Conservation (phyloP, 2,113 vertebrate genomes). For the Anarrhichthys ocellatus region DNA sequence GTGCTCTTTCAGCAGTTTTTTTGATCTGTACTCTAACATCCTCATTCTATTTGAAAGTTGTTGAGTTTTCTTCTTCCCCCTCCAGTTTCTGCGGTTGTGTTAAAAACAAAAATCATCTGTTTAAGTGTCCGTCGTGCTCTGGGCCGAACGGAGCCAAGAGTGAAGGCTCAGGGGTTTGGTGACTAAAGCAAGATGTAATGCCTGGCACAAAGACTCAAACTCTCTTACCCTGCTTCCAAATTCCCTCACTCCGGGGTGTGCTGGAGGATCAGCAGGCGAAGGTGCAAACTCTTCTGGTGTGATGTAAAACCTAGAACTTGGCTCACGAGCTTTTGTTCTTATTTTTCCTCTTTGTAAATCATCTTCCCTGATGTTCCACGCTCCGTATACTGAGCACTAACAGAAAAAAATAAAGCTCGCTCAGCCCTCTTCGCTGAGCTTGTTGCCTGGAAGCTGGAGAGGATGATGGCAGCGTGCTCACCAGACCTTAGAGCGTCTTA, state of each 20-base stretch:
- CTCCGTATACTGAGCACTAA: slow-evolving; percentile 14
- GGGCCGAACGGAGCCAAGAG: slow-evolving; percentile 41
- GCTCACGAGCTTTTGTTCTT: slow-evolving; percentile 14
- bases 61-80: neutral
- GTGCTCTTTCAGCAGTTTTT: slow-evolving; percentile 33
- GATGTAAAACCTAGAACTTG: slow-evolving; percentile 13
- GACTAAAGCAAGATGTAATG: slow-evolving; percentile 71
- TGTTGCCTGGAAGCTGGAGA: slow-evolving; percentile 50
- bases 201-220: slow-evolving; percentile 65
- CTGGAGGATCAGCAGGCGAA: slow-evolving; percentile 31
- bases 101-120: slow-evolving; percentile 73
- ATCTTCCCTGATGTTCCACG: neutral
- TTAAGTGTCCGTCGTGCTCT: slow-evolving; percentile 54
- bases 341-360: slow-evolving; percentile 7
- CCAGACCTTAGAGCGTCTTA: slow-evolving; percentile 50
- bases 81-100: slow-evolving; percentile 48
- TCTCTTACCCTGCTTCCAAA: slow-evolving; percentile 50
- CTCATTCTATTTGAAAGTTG: slow-evolving; percentile 43
- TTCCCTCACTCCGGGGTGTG: slow-evolving; percentile 32
- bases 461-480: slow-evolving; percentile 43
- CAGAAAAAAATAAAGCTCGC: slow-evolving; percentile 39
- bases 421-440: slow-evolving; percentile 28
- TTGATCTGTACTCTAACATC: slow-evolving; percentile 60
- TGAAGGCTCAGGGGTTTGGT: slow-evolving; percentile 43
- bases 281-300: slow-evolving; percentile 41